phyloP scores from a whole-genome alignment of 2,113 vertebrate genomes.

The Campylomormyrus numenius region DNA sequence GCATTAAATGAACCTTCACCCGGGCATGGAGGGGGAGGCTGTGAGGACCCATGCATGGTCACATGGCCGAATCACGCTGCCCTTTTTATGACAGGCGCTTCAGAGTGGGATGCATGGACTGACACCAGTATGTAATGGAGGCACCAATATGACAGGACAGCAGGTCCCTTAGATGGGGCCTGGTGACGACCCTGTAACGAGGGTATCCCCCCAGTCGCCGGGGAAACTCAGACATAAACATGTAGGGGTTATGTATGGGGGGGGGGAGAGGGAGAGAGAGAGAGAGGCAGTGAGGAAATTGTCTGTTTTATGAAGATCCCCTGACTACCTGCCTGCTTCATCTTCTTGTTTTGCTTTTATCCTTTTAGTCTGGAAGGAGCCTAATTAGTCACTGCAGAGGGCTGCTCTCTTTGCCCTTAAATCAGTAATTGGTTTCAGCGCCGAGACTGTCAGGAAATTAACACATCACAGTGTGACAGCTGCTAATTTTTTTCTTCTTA shows the following conservation, averaged over 20 bases:
- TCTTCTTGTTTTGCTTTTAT: slow-evolving; percentile 89
- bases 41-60: not conserved
- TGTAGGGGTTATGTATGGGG: not conserved
- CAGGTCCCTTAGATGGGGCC: not conserved
- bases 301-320: slow-evolving; percentile 35
- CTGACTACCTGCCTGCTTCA: slow-evolving; percentile 69
- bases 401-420: slow-evolving; percentile 92
- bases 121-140: not conserved
- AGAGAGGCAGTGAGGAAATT: not conserved
- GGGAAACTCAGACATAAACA: not conserved
- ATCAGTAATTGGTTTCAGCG: slow-evolving; percentile 99
- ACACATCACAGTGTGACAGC: slow-evolving; percentile 99
- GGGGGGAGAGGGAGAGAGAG: not conserved
- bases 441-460: slow-evolving; percentile 99
- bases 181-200: not conserved
- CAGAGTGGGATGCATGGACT: not conserved
- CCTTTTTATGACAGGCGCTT: not conserved
- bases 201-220: not conserved
- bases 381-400: slow-evolving; percentile 95
- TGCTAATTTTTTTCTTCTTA: slow-evolving; percentile 93
- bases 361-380: slow-evolving; percentile 93
- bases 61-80: not conserved
- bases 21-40: not conserved
- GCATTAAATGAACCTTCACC: not conserved
- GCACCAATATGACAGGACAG: not conserved